A percentile compares a stretch with the other conserved stretches of the same genome.
Conservation (phyloP, 35 echinoderm and acorn worm genomes). For the Apostichopus japonicus region DNA sequence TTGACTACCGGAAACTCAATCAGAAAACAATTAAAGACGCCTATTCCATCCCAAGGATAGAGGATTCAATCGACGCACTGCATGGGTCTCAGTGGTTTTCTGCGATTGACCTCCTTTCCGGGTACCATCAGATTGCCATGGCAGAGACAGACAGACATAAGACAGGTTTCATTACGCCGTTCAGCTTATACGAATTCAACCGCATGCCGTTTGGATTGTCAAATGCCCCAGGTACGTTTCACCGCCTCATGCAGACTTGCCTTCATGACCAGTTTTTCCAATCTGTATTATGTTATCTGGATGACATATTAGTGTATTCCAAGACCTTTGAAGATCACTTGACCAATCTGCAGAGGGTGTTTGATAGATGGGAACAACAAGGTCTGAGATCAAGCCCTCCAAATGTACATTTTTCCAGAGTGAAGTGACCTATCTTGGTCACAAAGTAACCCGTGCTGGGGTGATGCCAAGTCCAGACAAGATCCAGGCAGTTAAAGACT, state of each 20-base stretch:
- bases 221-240: constrained; percentile 30
- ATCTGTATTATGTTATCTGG: constrained; percentile 34
- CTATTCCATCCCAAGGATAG: constrained; percentile 69
- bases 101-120: too few relatives aligned
- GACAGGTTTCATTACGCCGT: constrained; percentile 58
- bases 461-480: neutral
- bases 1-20: constrained; percentile 74
- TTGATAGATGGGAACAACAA: neutral
- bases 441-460: neutral
- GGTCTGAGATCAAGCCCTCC: constrained; percentile 12
- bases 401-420: constrained; percentile 24
- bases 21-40: constrained; percentile 42
- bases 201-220: constrained; percentile 45
- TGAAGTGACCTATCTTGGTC: constrained; percentile 22
- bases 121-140: too few relatives aligned
- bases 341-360: too few relatives aligned
- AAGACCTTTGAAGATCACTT: constrained; percentile 30
- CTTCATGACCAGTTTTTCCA: constrained; percentile 12
- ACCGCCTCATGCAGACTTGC: constrained; percentile 34
- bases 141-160: too few relatives aligned
- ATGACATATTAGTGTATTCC: constrained; percentile 40
- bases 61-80: too few relatives aligned
- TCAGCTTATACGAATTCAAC: constrained; percentile 62
- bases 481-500: constrained; percentile 17
- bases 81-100: too few relatives aligned